Percentiles rank a stretch among this genome's conserved stretches.
Conservation (phyloP, 1,140 invertebrate species). For the Drosophila funebris region DNA sequence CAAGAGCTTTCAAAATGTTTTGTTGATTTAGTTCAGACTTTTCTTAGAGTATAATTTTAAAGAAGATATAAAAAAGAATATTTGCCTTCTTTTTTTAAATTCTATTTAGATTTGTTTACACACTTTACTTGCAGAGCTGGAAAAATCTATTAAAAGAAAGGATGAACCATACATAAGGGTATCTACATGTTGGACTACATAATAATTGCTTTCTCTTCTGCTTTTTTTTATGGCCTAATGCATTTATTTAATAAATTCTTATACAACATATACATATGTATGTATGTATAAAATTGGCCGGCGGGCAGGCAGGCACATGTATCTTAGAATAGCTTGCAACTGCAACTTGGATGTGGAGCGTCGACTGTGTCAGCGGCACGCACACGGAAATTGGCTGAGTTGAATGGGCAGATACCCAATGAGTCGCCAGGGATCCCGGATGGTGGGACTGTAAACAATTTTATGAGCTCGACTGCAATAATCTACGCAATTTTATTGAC, state of each 20-base stretch:
- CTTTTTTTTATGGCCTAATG: constrained; percentile 62
- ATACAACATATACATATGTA: constrained; percentile 34
- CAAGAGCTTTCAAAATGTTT: too few species aligned
- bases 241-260: constrained; percentile 82
- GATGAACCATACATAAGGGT: background rate
- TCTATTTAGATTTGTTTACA: too few species aligned
- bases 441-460: constrained; percentile 72
- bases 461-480: constrained; percentile 78
- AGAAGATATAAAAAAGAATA: too few species aligned
- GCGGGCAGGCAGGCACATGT: constrained; percentile 18
- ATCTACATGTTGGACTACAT: background rate
- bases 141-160: too few species aligned
- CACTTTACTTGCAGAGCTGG: too few species aligned
- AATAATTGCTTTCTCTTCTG: constrained; percentile 12
- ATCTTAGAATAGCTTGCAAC: background rate
- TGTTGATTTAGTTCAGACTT: too few species aligned
- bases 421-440: background rate
- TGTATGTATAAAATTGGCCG: constrained; percentile 23
- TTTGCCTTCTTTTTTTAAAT: too few species aligned
- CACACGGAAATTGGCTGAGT: constrained; percentile 72
- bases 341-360: background rate
- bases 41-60: too few species aligned
- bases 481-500: constrained; percentile 82
- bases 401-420: constrained; percentile 53
- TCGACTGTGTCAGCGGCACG: constrained; percentile 49